These are phyloP conservation scores for Spermophilus dauricus DNA, from an alignment of 2,113 vertebrate genomes.

Conservation along the genomic window DNA sequence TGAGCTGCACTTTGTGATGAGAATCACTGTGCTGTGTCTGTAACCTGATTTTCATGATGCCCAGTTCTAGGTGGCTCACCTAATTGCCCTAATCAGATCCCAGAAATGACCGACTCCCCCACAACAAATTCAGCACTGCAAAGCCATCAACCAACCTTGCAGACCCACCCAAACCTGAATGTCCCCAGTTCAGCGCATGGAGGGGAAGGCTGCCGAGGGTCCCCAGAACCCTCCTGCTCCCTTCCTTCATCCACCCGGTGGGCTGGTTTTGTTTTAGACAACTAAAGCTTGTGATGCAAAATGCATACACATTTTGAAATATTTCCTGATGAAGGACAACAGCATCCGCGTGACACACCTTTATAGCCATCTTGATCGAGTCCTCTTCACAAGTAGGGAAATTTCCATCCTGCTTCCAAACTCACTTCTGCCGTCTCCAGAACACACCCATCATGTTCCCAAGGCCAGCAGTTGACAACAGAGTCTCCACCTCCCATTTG, in stretches of 20 bases:
- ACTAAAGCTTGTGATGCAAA: neutral
- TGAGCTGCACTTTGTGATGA: neutral
- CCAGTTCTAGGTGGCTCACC: neutral
- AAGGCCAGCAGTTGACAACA: neutral
- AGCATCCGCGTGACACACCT: neutral
- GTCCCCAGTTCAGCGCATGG: neutral
- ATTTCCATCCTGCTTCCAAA: neutral
- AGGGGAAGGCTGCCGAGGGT: neutral
- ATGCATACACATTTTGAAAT: neutral
- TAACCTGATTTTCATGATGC: no score
- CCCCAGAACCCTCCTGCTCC: neutral
- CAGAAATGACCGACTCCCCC: neutral
- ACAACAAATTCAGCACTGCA: neutral
- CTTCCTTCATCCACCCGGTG: neutral
- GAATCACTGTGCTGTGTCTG: neutral
- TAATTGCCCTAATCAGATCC: neutral
- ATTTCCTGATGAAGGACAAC: neutral
- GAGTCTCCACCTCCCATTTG: neutral
- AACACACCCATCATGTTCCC: accelerated
- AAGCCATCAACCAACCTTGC: neutral
- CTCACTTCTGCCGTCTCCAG: neutral
- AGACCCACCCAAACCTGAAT: neutral
- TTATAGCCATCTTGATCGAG: neutral
- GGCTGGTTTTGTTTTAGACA: neutral
- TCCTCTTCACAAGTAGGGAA: neutral